A percentile compares a stretch with the other conserved stretches of the same genome.
phyloP scores from a whole-genome alignment of 2,113 vertebrate genomes.

The Brevimyrus niger region DNA sequence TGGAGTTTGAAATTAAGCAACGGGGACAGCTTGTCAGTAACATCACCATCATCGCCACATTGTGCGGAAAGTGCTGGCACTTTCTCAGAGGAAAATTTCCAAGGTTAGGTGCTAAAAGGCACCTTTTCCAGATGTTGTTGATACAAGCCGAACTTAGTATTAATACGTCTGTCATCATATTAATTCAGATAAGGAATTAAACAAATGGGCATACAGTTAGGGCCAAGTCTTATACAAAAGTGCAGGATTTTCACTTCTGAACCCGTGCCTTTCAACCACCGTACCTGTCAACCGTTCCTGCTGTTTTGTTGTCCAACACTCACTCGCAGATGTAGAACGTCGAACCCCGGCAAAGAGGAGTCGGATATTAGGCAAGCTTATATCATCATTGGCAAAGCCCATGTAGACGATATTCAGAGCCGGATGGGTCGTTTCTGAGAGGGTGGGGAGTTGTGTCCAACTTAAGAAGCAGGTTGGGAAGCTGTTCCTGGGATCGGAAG shows the following conservation, averaged over 20 bases:
- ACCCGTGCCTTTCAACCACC: not conserved
- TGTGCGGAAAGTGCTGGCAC: not conserved
- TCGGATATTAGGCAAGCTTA: not conserved
- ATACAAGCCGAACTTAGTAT: not conserved
- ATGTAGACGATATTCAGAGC: not conserved
- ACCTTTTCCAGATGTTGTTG: not conserved
- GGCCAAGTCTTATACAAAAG: not conserved
- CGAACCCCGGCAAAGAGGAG: not conserved
- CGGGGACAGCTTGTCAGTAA: not conserved
- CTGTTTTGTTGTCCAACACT: not conserved
- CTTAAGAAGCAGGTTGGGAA: not conserved
- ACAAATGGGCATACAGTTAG: not conserved
- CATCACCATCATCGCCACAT: not conserved
- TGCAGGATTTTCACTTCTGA: not conserved
- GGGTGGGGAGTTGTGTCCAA: not conserved
- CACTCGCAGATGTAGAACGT: not conserved
- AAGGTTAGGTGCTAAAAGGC: slow-evolving; percentile 8
- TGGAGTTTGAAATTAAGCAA: not conserved
- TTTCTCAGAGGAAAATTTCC: not conserved
- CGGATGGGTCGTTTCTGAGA: not conserved
- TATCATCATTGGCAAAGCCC: not conserved
- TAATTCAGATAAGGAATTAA: not conserved
- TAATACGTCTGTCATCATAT: not conserved
- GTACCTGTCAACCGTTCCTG: not conserved
- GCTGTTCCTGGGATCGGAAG: not conserved